Base-by-base conservation (phyloP, 2,113 vertebrate species). In the Chamaea fasciata region DNA sequence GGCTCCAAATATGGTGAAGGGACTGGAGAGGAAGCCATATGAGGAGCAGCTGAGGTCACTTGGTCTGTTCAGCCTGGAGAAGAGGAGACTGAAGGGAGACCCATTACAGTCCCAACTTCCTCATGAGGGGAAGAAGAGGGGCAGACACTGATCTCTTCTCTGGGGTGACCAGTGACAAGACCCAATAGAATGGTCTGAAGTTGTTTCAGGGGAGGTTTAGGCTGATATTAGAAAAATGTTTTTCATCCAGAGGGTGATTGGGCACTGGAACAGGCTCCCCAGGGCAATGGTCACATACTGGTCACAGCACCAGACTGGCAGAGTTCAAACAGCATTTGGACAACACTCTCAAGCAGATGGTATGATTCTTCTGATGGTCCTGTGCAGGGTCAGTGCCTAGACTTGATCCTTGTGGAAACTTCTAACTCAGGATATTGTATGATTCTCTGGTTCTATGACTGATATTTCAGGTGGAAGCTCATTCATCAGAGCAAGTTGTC, bases 181-280 rank as follows among this genome's bases (percentile, higher is more conserved):
- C 20, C 0, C 0, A 0, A 53, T 0, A 0, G 16, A 56, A 27
- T 15, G 31, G 5, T 7, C 26, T 27, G 21, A 26, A 42, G 4
- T 1, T 50, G 7, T 42, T 30, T 42, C 13, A 64, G 21, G 7
- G 7, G 9, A 21, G 20, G 31, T 63, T 55, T 55, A 26, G 21
- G 5, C 1, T 64, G 35, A 27, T 22, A 49, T 10, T 31, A 10
- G 35, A 1, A 7, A 70, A 63, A n/a, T 1, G 1, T 42, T 64
- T 26, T 49, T 80, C 17, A 49, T 17, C 7, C 19, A 8, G 42
- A 30, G 20, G 4, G 11, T 15, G 13, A 1, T 1, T 56, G 24
- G 24, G 17, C 17, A 12, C 17, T 56, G 24, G 24, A 41, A 31
- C 16, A 64, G 33, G n/a, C 8, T 35, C 13, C 24, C 7, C 9